Evolutionary conservation across 2,797 vertebrate species (phyloP), one percentile per base, ranked within the genome.

Genomic region (Erithacus rubecula): DNA sequence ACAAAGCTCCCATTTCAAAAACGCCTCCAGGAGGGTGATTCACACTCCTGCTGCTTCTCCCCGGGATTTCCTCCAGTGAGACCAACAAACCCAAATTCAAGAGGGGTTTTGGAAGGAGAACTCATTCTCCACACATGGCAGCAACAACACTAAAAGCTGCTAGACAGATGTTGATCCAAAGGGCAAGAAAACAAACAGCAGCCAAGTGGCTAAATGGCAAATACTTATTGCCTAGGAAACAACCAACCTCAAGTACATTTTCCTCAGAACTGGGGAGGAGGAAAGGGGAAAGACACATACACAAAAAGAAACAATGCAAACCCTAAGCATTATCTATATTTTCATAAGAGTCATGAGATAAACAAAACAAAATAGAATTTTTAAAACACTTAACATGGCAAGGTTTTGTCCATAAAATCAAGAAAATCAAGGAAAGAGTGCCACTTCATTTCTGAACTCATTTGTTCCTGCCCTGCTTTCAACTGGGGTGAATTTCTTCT

Each of bases 361-460:
- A 39, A 37, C 6, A 27, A 37, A 43, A 21, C 2, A 19, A 64
- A 69, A 0, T 6, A 30, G 44, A 51, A 65, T 3, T 1, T 26
- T 75, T 39, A 15, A 65, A 63, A 72, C 8, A 15, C 30, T 47
- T 23, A 75, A 46, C 9, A 8, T 2, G 1, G 16, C 11, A 44
- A 22, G 21, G 44, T 37, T 83, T 80, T 65, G 12, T 15, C 26
- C 9, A 4, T 56, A 41, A 74, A 87, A 36, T 36, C 21, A 56
- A n/a, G n/a, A n/a, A n/a, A n/a, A n/a, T n/a, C n/a, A n/a, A n/a
- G 0, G 0, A 10, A 52, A 49, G 23, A 83, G 11, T 14, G 9
- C 2, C 67, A 22, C 34, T 29, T 78, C 6, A 15, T 36, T 84
- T 83, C 41, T 81, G 47, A 65, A 11, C n/a, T 46, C 6, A 6